Base-by-base conservation (phyloP, 2,888 invertebrate species). In the Athalia rosae region DNA sequence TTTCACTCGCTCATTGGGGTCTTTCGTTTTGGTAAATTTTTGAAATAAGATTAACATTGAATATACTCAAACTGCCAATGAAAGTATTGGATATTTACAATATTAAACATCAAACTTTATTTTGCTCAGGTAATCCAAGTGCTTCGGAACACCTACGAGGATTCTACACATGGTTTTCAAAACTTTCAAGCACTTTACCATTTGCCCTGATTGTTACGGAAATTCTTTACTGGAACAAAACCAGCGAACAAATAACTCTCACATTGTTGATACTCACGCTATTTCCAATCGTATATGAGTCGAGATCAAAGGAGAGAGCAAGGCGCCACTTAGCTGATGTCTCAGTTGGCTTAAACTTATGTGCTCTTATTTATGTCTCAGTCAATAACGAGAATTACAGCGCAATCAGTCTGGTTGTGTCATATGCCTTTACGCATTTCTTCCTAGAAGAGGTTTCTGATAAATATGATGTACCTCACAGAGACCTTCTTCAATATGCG, bases 391-490 rank as follows among this genome's bases (percentile, higher is more conserved):
- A 82, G 3, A 84, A 86, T 80, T 86, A 86, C 48, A 83, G 84
- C 5, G 83, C 86, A 11, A 78, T 89, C 47, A 89, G 88, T 74
- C 81, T 89, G n/a, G 85, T 85, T 0, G 82, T 82, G 56, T 88
- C 89, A 4, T 88, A 86, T 56, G 80, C 82, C 13, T 82, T 89
- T 4, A 84, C 87, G 66, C 85, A 87, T 62, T 89, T 87, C 77
- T 84, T 87, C 66, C 85, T 87, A 41, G 88, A 89, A 79, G 87
- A 87, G 71, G 86, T 89, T 76, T 88, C 88, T 81, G 89, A 89
- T 81, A 84, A 83, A 62, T 88, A 85, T 66, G 89, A 87, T 73
- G 87, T 89, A 48, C 89, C 89, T 15, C 86, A 89, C 73, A 83
- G 83, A 59, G 89, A 89, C 79, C 77, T 89, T 3, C 84, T 85